phyloP scores from a whole-genome alignment of 1,140 invertebrate species.

The Bombus consobrinus region DNA sequence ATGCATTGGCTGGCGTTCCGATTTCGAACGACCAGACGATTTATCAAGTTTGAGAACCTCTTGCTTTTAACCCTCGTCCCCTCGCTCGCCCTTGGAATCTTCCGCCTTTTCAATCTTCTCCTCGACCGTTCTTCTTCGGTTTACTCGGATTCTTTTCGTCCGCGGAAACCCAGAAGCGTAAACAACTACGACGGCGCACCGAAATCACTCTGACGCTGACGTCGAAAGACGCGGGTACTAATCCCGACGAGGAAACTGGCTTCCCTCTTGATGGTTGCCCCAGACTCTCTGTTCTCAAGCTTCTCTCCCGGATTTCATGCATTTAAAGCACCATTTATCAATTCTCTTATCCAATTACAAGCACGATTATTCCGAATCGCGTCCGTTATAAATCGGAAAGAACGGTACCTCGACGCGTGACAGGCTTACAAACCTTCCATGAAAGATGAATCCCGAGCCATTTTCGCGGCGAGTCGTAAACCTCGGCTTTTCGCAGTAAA shows the following conservation, averaged over 20 bases:
- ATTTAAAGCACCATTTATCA: not conserved
- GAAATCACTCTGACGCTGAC: constrained; percentile 16
- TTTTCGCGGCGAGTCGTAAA: not conserved
- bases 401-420: rapidly evolving
- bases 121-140: not conserved
- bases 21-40: not conserved
- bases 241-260: constrained; percentile 6
- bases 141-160: not conserved
- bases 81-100: not conserved
- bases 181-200: not conserved
- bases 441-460: not conserved
- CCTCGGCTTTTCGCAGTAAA: not conserved
- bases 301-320: not conserved
- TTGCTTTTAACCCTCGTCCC: not conserved
- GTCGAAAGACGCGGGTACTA: not conserved
- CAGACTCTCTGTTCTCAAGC: not conserved
- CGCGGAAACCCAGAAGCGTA: constrained; percentile 4
- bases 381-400: not conserved
- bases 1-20: not conserved
- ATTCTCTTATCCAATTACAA: constrained; percentile 10
- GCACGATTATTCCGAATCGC: not conserved
- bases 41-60: not conserved
- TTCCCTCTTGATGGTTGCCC: not conserved
- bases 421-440: not conserved
- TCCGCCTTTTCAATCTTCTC: constrained; percentile 16